Evolutionary conservation across 2,888 invertebrate species (phyloP).

Genomic region (Leptopterna dolabrata): DNA sequence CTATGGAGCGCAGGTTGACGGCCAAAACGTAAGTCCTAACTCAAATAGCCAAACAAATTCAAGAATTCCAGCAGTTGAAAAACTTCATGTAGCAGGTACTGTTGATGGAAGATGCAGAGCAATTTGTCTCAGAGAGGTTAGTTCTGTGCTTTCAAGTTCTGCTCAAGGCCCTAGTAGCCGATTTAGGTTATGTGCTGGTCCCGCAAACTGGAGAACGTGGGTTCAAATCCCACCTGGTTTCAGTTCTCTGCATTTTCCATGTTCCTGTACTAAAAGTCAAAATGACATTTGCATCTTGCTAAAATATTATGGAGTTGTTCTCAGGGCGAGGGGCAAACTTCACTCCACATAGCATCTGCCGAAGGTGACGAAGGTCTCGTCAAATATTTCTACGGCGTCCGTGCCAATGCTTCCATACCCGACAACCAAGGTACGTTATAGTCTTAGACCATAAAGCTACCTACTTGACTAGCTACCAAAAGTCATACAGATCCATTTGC

Average conservation of each 20-base stretch:
- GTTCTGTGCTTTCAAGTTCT: no score
- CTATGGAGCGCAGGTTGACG: constrained; percentile 91
- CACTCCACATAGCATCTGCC: constrained; percentile 94
- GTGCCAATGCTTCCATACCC: constrained; percentile 93
- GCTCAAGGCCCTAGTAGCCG: no score
- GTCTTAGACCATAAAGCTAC: constrained; percentile 53
- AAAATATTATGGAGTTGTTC: not conserved
- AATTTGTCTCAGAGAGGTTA: no score
- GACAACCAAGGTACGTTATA: constrained; percentile 83
- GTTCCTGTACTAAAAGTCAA: no score
- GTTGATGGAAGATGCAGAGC: no score
- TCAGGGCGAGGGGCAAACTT: constrained; percentile 91
- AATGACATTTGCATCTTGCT: no score
- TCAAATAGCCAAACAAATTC: not conserved
- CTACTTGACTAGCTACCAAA: no score
- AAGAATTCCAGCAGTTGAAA: not conserved
- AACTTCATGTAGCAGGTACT: not conserved
- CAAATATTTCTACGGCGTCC: constrained; percentile 93
- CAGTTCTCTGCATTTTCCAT: no score
- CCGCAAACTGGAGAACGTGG: no score
- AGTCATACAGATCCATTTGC: not conserved
- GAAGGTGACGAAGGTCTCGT: constrained; percentile 95
- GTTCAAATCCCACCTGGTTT: no score
- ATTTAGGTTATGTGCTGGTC: no score
- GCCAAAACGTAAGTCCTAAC: constrained; percentile 77